These are phyloP conservation scores for Aptenodytes forsteri DNA, from an alignment of 2,113 vertebrate species.

Conservation along the genomic window DNA sequence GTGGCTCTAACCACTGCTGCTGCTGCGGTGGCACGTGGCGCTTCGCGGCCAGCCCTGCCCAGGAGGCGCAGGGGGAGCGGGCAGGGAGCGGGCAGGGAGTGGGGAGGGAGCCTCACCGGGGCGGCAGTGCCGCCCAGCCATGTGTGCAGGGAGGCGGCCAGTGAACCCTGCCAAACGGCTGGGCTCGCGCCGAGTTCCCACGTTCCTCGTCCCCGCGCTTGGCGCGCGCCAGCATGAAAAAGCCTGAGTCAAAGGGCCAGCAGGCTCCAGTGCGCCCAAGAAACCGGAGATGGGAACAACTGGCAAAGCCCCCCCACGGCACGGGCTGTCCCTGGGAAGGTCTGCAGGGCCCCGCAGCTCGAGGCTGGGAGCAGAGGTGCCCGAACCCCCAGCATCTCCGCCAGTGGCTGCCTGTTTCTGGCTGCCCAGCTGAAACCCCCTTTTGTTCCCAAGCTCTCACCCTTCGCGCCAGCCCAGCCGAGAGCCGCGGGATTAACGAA, in stretches of 20 bases:
- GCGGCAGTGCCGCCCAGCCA: rapidly evolving
- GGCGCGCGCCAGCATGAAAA: background rate
- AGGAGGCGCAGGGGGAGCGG: background rate
- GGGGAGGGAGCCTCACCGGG: background rate
- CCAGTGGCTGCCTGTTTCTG: background rate
- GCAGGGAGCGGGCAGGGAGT: background rate
- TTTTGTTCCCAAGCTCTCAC: constrained; percentile 29
- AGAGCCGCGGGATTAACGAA: constrained; percentile 34
- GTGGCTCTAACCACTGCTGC: background rate
- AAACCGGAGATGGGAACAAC: constrained; percentile 44
- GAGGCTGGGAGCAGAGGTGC: background rate
- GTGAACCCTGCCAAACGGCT: rapidly evolving
- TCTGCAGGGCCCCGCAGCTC: background rate
- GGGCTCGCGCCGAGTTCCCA: background rate
- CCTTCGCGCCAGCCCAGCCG: background rate
- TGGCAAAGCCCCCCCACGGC: background rate
- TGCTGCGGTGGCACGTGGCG: rapidly evolving
- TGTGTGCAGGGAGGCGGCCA: background rate
- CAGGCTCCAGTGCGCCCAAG: constrained; percentile 13
- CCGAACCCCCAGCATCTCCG: background rate
- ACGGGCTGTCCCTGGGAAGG: background rate
- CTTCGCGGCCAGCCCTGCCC: background rate
- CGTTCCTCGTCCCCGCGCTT: background rate
- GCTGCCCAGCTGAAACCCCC: background rate
- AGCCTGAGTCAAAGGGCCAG: background rate